Base-by-base conservation (phyloP, 2,797 vertebrate species). In the Meriones psammophilus region DNA sequence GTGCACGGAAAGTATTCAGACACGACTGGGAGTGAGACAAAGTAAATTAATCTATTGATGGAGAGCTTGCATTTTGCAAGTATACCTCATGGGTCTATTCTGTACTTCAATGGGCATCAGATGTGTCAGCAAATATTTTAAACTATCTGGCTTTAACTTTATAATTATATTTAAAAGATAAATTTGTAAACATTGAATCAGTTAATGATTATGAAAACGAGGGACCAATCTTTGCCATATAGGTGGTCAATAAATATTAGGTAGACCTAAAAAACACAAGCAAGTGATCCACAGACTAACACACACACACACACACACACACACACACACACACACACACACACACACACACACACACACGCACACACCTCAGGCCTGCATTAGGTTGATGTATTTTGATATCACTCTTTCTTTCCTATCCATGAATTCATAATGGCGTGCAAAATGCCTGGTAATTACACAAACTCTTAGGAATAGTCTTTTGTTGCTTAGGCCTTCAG, bases 401-500 rank as follows among this genome's bases (percentile, higher is more conserved):
- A 9, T 26, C 42, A 39, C 10, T 74, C 5, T 39, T 76, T 64
- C 68, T 64, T 56, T 18, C 12, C 22, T 46, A 26, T 46, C 2
- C 18, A 96, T 71, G 10, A 50, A 36, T 92, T 91, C 90, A 46
- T 71, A 91, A 79, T 30, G 89, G 69, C 1, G 60, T 91, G 17
- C 73, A 46, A 54, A 54, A 73, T 89, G 87, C 91, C 46, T 92
- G 12, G 15, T 93, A 78, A 33, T 0, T 76, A 58, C 39, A 89
- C 26, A 69, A 58, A 46, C 91, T 56, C n/a, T 78, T 36, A 76
- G 87, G 69, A 92, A 95, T 87, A 95, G 92, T 96, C 50, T 91
- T 89, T 76, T 85, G 90, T 89, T 93, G 78, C 96, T 95, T 94
- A 96, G 58, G 60, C 58, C 95, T 91, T 96, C 91, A 95, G 79